Conservation (phyloP, 2,888 invertebrate genomes). For the Xiphydria camelus region DNA sequence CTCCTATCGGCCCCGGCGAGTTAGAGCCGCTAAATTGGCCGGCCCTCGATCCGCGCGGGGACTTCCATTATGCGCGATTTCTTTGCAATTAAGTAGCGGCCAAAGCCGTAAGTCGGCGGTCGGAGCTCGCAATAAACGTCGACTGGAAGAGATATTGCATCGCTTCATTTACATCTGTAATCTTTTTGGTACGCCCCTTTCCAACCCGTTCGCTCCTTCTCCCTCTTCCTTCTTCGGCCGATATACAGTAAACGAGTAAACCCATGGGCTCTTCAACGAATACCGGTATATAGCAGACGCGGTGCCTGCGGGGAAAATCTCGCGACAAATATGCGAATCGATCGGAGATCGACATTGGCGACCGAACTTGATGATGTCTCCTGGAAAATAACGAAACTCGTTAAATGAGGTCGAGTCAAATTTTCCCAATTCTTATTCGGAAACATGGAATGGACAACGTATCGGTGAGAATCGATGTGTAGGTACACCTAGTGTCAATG, state of each 20-base stretch:
- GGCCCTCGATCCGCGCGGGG: constrained; percentile 14
- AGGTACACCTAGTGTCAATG: too few species aligned
- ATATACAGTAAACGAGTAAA: constrained; percentile 13
- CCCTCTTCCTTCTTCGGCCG: background rate
- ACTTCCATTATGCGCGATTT: constrained; percentile 29
- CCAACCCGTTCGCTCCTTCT: constrained; percentile 11
- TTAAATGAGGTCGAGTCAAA: too few species aligned
- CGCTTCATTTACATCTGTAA: constrained; percentile 37
- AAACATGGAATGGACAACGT: too few species aligned
- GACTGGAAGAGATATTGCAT: constrained; percentile 37
- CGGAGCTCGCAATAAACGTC: constrained; percentile 37
- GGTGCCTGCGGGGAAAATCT: too few species aligned
- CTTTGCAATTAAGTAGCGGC: constrained; percentile 36
- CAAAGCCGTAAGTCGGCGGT: constrained; percentile 13
- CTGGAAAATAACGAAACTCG: too few species aligned
- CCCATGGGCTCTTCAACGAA: constrained; percentile 36
- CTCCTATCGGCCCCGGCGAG: background rate
- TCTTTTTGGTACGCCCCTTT: constrained; percentile 23
- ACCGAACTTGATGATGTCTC: too few species aligned
- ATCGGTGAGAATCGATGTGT: too few species aligned
- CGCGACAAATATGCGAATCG: too few species aligned
- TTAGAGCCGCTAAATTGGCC: background rate
- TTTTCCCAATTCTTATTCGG: too few species aligned
- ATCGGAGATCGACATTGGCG: too few species aligned
- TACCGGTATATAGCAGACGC: too few species aligned